These are phyloP conservation scores for Oncorhynchus tshawytscha DNA, from an alignment of 2,113 vertebrate genomes.

Conservation along the genomic window DNA sequence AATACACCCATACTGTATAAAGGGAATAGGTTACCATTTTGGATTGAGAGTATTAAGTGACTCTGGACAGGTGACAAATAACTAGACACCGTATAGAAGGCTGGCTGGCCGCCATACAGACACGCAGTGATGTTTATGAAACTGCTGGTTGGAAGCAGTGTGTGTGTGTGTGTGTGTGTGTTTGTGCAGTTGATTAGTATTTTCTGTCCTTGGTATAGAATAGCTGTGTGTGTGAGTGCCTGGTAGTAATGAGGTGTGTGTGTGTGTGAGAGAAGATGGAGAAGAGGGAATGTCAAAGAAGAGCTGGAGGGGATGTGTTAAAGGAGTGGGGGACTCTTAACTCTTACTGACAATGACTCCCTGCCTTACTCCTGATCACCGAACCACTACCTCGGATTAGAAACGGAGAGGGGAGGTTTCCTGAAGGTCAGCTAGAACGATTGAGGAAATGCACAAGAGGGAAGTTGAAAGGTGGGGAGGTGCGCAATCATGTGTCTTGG, in stretches of 20 bases:
- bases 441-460: neutral
- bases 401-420: neutral
- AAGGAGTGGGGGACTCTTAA: neutral
- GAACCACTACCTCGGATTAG: neutral
- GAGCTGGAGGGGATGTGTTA: neutral
- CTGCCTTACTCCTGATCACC: neutral
- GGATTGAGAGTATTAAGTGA: slow-evolving; percentile 3
- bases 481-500: neutral
- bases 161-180: slow-evolving; percentile 14
- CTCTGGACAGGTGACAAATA: slow-evolving; percentile 6
- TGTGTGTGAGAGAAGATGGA: neutral
- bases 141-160: neutral
- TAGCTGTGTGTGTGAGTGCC: slow-evolving; percentile 1
- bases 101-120: neutral
- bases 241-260: slow-evolving; percentile 3
- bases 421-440: neutral
- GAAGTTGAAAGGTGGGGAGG: neutral
- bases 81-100: slow-evolving; percentile 17
- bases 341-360: neutral
- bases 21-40: too few relatives aligned
- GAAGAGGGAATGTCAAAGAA: neutral
- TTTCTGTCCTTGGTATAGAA: neutral
- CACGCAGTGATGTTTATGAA: neutral
- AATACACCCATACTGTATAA: too few relatives aligned
- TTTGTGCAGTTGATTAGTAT: neutral